Evolutionary conservation across 1,140 invertebrate genomes (phyloP).

Genomic region (Papilio polyxenes): DNA sequence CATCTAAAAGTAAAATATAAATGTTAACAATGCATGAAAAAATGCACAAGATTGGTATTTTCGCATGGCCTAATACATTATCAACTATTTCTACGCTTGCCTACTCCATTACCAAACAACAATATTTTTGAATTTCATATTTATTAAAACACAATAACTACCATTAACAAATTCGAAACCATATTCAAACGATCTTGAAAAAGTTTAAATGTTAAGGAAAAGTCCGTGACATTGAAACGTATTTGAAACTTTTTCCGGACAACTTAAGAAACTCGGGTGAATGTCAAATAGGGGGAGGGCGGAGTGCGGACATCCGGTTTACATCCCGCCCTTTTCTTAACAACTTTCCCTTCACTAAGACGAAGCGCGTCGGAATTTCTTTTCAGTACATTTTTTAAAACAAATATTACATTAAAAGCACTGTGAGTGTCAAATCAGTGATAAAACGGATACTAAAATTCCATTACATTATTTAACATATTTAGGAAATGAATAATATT

Average conservation of each 20-base stretch:
- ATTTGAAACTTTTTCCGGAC: slow-evolving; percentile 68
- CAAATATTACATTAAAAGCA: not conserved
- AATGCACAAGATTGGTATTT: too few relatives aligned
- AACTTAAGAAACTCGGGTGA: slow-evolving; percentile 70
- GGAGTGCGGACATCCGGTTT: slow-evolving; percentile 65
- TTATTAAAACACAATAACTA: not conserved
- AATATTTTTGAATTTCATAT: not conserved
- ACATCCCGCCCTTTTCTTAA: slow-evolving; percentile 61
- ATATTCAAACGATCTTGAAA: slow-evolving; percentile 54
- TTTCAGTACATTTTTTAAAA: not conserved
- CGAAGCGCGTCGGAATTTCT: not conserved
- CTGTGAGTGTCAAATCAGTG: too few relatives aligned
- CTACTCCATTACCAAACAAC: not conserved
- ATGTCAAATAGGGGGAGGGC: slow-evolving; percentile 74
- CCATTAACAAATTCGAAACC: not conserved
- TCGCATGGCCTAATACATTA: not conserved
- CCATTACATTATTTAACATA: too few relatives aligned
- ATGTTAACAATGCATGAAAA: too few relatives aligned
- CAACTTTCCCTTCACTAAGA: slow-evolving; percentile 46
- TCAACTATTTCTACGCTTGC: not conserved
- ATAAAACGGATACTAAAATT: too few relatives aligned
- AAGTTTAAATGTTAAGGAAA: slow-evolving; percentile 60
- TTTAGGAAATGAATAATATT: too few relatives aligned
- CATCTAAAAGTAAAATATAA: too few relatives aligned
- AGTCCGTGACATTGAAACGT: slow-evolving; percentile 68